Base-by-base conservation (phyloP, 2,113 vertebrate genomes). In the Ardeotis arabs region DNA sequence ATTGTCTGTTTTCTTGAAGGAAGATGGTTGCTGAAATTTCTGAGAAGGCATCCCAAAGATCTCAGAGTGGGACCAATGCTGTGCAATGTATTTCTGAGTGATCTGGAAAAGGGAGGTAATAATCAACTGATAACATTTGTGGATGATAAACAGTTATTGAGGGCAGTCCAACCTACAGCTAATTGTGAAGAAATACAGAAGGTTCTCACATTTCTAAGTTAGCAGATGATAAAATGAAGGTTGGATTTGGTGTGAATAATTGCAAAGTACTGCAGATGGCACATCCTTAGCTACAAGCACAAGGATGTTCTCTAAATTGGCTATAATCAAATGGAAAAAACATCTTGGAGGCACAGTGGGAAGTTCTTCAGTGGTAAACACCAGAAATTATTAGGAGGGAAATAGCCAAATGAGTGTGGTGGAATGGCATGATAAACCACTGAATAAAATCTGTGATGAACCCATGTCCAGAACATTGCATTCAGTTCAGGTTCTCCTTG, bases 201-300 rank as follows among this genome's bases (percentile, higher is more conserved):
- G 67, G 18, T 79, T 91, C 70, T 94, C 70, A 73, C 29, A 85
- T 90, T 91, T 91, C 39, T 82, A 35, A 72, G 44, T 33, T 75
- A 66, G 45, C 78, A 94, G 66, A 87, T 85, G 60, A 50, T 75
- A 60, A 72, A 90, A 73, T 39, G 25, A 93, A 91, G n/a, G 50
- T 81, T 89, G 47, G 4, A 59, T 72, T 91, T 87, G 55, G 84
- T 87, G 33, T 85, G 75, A 95, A 90, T 90, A 94, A 91, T 78
- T 85, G 41, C 23, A 5, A 37, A 90, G 82, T 76, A 85, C 67
- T 91, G 79, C 88, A 90, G 85, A 93, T 95, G 94, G 67, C 70
- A 82, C 41, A 64, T 87, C 62, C 41, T 41, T 67, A 67, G 74
- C 47, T 84, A 41, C 81, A 50, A 97, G 76, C 56, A 75, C 45